A percentile compares a stretch with the other conserved stretches of the same genome.
These are phyloP conservation scores for Sacculina carcini DNA, from an alignment of 2,888 invertebrate genomes.

Conservation along the genomic window DNA sequence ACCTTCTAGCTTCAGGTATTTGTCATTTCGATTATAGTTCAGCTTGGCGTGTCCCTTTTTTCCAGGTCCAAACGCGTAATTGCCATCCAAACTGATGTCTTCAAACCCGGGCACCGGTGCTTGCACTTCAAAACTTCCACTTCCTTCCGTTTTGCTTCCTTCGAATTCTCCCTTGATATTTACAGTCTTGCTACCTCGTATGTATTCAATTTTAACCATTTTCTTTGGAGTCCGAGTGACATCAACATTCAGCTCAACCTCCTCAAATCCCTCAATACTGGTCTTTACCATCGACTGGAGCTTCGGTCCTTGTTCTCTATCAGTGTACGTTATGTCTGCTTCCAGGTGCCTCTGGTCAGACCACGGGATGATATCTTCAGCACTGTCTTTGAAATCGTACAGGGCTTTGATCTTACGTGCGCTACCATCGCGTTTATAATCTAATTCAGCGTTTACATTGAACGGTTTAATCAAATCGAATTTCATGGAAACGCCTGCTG, in stretches of 20 bases:
- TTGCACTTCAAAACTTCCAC: not conserved
- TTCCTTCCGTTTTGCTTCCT: not conserved
- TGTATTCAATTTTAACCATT: not conserved
- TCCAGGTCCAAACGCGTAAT: not conserved
- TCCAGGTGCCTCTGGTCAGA: not conserved
- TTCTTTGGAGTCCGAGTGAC: not conserved
- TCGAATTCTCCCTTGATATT: not conserved
- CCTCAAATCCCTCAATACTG: not conserved
- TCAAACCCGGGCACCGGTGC: not conserved
- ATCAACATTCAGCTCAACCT: not conserved
- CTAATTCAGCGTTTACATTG: not conserved
- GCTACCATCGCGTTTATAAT: not conserved
- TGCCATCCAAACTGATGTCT: not conserved
- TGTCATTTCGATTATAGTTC: not conserved
- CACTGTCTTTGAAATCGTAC: not conserved
- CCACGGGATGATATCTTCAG: not conserved
- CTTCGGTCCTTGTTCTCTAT: not conserved
- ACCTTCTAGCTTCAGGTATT: not conserved
- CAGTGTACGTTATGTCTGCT: no score
- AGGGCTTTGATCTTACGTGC: not conserved
- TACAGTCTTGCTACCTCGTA: not conserved
- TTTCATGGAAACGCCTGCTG: not conserved
- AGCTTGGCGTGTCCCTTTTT: not conserved
- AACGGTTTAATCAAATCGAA: not conserved
- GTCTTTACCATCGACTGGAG: not conserved